Percentiles rank a stretch among this genome's conserved stretches.
These are phyloP conservation scores for Pipa parva DNA, from an alignment of 2,113 vertebrate genomes.

Conservation along the genomic window DNA sequence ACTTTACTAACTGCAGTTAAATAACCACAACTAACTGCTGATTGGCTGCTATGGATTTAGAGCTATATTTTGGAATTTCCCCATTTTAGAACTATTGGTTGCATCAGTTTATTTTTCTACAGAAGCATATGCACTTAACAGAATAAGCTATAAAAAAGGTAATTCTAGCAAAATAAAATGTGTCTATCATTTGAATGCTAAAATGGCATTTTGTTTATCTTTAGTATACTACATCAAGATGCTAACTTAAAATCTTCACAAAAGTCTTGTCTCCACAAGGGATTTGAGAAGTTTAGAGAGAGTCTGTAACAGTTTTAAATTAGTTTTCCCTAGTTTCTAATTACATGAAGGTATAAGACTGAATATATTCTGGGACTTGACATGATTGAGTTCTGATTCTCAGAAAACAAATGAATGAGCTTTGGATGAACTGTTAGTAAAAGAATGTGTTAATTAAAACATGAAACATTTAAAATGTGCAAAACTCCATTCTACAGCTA, in stretches of 20 bases:
- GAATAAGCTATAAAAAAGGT: conserved; percentile 31
- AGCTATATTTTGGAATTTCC: too few species aligned
- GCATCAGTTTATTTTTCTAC: neutral
- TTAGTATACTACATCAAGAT: conserved; percentile 21
- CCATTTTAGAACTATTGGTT: too few species aligned
- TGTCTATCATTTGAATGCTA: conserved; percentile 24
- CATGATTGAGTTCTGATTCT: neutral
- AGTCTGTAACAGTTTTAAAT: conserved; percentile 1
- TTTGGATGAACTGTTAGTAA: too few species aligned
- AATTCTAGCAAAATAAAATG: conserved; percentile 32
- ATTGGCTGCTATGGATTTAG: too few species aligned
- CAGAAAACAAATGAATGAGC: too few species aligned
- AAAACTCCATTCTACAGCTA: neutral
- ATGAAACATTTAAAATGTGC: too few species aligned
- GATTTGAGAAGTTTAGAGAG: conserved; percentile 22
- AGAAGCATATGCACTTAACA: conserved; percentile 25
- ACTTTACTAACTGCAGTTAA: too few species aligned
- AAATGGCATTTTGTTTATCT: conserved; percentile 30
- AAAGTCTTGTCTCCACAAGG: conserved; percentile 8
- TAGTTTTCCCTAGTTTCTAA: neutral
- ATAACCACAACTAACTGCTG: too few species aligned
- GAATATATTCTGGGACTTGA: neutral
- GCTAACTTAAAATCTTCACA: neutral
- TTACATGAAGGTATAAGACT: neutral
- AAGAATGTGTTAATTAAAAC: too few species aligned